These are phyloP conservation scores for Drosophila sproati DNA, from an alignment of 1,140 invertebrate genomes.

Conservation along the genomic window DNA sequence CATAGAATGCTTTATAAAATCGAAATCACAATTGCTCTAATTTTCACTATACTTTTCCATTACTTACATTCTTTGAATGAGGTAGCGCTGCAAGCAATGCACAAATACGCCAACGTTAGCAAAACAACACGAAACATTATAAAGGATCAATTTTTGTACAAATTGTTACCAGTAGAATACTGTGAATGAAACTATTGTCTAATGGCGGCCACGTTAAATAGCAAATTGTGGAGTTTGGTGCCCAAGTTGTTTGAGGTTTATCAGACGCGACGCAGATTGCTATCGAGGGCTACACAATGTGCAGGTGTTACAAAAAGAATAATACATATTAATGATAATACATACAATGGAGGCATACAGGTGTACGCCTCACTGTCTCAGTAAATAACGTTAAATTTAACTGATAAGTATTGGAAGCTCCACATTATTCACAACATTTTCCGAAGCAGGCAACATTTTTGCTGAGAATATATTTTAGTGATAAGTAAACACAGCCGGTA, in stretches of 20 bases:
- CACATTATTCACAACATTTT: conserved; percentile 16
- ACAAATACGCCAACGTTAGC: conserved; percentile 35
- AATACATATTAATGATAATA: conserved; percentile 24
- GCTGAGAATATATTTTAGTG: conserved; percentile 30
- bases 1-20: not conserved
- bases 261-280: conserved; percentile 54
- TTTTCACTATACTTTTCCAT: not conserved
- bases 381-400: conserved; percentile 45
- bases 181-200: conserved; percentile 56
- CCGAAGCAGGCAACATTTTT: conserved; percentile 3
- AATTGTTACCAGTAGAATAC: conserved; percentile 31
- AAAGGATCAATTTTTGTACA: not conserved
- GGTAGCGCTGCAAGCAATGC: conserved; percentile 31
- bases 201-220: conserved; percentile 61
- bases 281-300: conserved; percentile 50
- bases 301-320: conserved; percentile 68
- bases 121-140: conserved; percentile 54
- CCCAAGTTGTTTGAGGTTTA: conserved; percentile 53
- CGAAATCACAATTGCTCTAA: not conserved
- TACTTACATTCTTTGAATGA: conserved; percentile 63
- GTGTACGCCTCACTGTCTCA: conserved; percentile 29
- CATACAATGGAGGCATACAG: conserved; percentile 39
- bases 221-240: conserved; percentile 50
- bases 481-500: conserved; percentile 34
- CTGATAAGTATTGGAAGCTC: conserved; percentile 33